Conservation (phyloP, 2,113 vertebrate genomes). For the Calidris pugnax region DNA sequence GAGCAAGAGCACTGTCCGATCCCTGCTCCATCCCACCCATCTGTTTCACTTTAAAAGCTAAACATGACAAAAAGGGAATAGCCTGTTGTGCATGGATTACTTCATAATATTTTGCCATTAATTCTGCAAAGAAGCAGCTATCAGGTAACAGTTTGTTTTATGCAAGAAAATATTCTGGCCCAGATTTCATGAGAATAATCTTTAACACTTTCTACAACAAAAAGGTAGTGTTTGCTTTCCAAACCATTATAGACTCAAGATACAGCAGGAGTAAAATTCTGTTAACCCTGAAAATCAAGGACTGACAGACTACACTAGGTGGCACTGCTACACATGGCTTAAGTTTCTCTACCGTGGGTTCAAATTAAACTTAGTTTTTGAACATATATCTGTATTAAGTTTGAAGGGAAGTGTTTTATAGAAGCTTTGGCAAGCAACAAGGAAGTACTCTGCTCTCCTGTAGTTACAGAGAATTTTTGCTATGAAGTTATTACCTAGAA, state of each 20-base stretch:
- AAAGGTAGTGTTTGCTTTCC: background rate
- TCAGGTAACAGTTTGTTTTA: background rate
- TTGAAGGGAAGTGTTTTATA: background rate
- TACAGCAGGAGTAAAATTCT: background rate
- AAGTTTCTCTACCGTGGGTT: background rate
- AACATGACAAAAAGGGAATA: background rate
- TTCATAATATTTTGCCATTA: background rate
- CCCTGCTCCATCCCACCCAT: background rate
- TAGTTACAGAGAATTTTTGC: background rate
- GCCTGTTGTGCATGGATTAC: background rate
- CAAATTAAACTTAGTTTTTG: background rate
- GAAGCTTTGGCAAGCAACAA: background rate
- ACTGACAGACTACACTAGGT: slow-evolving; percentile 33
- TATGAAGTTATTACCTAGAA: background rate
- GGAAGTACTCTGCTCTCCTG: background rate
- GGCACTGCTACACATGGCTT: slow-evolving; percentile 21
- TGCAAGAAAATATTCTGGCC: background rate
- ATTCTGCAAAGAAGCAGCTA: background rate
- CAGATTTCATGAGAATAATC: background rate
- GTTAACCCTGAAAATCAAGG: background rate
- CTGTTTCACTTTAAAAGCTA: background rate
- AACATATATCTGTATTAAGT: background rate
- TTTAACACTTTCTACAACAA: background rate
- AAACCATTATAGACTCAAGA: background rate
- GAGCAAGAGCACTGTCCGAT: background rate